These are phyloP conservation scores for Alouatta palliata DNA, from an alignment of 2,113 vertebrate species.

Conservation along the genomic window DNA sequence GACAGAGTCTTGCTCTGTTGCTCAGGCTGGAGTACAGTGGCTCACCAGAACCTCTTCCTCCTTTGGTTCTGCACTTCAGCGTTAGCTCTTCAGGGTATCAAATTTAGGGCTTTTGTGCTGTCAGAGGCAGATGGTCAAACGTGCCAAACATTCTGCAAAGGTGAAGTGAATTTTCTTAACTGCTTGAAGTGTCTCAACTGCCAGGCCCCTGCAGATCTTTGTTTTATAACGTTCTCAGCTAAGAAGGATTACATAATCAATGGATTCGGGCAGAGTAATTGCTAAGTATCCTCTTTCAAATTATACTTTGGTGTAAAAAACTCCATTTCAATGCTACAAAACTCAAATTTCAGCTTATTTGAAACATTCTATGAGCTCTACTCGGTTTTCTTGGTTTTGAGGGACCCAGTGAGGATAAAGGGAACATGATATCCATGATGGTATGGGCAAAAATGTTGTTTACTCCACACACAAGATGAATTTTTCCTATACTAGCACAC, in stretches of 20 bases:
- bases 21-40: too few species aligned
- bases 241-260: neutral
- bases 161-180: neutral
- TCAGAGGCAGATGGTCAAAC: neutral
- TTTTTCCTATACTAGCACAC: neutral
- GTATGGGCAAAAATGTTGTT: neutral
- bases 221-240: neutral
- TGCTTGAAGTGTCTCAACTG: neutral
- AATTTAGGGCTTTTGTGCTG: neutral
- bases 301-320: neutral
- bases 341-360: conserved; percentile 2
- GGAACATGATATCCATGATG: neutral
- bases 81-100: neutral
- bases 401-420: neutral
- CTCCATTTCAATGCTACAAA: conserved; percentile 14
- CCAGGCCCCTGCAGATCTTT: neutral
- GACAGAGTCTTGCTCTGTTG: too few species aligned
- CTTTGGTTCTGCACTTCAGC: neutral
- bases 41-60: too few species aligned
- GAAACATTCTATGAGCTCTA: neutral
- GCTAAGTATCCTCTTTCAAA: conserved; percentile 2
- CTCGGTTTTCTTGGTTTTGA: conserved; percentile 51
- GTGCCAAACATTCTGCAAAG: neutral
- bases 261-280: conserved; percentile 9
- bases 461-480: neutral